Base-by-base conservation (phyloP, 2,113 vertebrate species). In the Rhynchomys soricoides region DNA sequence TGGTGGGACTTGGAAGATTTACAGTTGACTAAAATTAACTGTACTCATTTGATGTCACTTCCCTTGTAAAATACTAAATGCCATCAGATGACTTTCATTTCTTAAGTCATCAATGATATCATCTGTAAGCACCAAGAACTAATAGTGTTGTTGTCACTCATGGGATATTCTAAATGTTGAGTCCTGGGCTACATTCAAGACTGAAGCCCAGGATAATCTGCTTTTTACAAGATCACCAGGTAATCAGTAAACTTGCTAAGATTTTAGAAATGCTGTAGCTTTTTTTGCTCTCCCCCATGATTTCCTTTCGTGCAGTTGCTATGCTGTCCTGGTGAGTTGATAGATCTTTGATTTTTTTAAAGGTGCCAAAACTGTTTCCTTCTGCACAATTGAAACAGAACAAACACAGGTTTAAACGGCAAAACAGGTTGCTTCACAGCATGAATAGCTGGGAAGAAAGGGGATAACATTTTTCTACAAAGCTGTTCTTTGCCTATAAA, bases 381-480 rank as follows among this genome's bases (percentile, higher is more conserved):
- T 93, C 92, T 94, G 90, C 82, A 97, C 96, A 96, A 96, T 82
- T 95, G 97, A 97, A 97, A 97, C 92, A 95, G 96, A 97, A 97
- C 95, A 97, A 97, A 97, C 92, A 96, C 94, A 93, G 94, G 89
- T 93, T 97, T 96, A 96, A 96, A 96, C 85, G 94, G 95, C 95
- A 89, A 97, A 97, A 96, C 97, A 97, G 97, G 97, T 96, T 97
- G 97, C 96, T 93, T 97, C 97, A 86, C 97, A 97, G 97, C 97
- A 50, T 96, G 97, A 96, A 77, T 45, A 97, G 85, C 93, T 85
- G 64, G 74, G 89, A 34, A 97, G 78, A 95, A 73, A 90, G 29
- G 48, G 29, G 88, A 66, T 91, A 90, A 97, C 77, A 96, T 93
- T 96, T 96, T 97, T 95, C 86, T 34, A 57, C 64, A 96, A 96